These are phyloP conservation scores for Aquatica leii DNA, from an alignment of 2,888 invertebrate species.

Conservation along the genomic window DNA sequence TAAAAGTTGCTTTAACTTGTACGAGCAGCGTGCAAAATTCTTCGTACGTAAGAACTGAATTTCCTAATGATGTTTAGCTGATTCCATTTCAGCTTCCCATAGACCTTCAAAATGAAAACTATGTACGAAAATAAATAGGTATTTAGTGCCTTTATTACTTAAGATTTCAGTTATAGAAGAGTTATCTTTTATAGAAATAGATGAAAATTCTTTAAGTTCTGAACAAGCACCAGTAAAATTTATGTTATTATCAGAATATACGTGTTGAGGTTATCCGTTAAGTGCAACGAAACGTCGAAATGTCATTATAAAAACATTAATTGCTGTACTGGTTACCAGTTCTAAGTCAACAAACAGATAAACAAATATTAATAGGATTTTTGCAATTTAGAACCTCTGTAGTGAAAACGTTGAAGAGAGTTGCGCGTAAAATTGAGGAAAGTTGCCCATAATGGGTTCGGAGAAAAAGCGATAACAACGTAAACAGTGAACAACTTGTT, in stretches of 20 bases:
- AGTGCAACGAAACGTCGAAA: slow-evolving; percentile 47
- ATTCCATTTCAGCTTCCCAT: neutral
- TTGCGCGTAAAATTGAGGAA: no score
- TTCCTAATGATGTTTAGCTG: neutral
- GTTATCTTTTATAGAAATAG: neutral
- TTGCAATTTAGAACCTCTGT: no score
- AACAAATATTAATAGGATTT: no score
- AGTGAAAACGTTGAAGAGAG: no score
- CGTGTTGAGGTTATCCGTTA: slow-evolving; percentile 42
- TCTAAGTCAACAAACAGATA: neutral
- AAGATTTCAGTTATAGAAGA: neutral
- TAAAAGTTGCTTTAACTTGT: slow-evolving; percentile 1
- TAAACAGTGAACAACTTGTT: no score
- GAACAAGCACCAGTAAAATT: slow-evolving; percentile 42
- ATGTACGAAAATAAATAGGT: neutral
- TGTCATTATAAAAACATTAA: slow-evolving; percentile 37
- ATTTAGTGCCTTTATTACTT: neutral
- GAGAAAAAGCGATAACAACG: no score
- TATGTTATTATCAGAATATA: slow-evolving; percentile 51
- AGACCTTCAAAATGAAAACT: neutral
- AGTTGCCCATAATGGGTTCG: no score
- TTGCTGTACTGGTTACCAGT: neutral
- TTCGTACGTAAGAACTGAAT: neutral
- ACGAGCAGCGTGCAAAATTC: neutral
- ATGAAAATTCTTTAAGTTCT: neutral